A percentile compares a stretch with the other conserved stretches of the same genome.
These are phyloP conservation scores for Wiebesia pumilae DNA, from an alignment of 1,140 invertebrate species.

Conservation along the genomic window DNA sequence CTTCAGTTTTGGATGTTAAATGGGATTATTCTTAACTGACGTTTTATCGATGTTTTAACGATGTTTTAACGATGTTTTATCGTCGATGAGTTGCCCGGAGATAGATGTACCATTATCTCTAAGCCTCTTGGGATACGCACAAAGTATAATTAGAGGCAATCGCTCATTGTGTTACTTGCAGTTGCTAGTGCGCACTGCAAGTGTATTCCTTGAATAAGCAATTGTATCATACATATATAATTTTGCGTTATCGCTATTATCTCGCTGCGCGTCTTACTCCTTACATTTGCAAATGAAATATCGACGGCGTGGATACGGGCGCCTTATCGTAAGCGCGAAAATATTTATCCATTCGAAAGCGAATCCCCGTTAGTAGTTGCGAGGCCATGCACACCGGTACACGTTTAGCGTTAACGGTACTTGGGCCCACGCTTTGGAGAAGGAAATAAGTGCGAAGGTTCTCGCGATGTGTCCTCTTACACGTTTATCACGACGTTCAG, in stretches of 20 bases:
- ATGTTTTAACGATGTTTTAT: no score
- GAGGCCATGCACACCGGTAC: neutral
- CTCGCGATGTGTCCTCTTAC: neutral
- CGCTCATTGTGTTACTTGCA: neutral
- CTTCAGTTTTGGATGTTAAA: no score
- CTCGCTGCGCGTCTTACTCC: neutral
- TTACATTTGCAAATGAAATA: neutral
- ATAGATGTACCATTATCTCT: no score
- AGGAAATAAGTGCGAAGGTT: neutral
- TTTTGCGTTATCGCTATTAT: no score
- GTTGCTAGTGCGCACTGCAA: no score
- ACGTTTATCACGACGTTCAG: neutral
- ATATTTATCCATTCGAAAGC: neutral
- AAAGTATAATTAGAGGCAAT: neutral
- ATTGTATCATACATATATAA: no score
- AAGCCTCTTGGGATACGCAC: no score
- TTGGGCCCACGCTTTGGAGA: neutral
- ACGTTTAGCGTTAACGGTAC: constrained; percentile 21
- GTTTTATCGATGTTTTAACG: no score
- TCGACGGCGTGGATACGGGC: neutral
- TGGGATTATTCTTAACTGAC: no score
- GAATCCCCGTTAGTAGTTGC: constrained; percentile 10
- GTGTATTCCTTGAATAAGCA: no score
- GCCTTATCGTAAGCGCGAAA: neutral
- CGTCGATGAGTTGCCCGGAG: no score